Conservation (phyloP, 1,140 invertebrate species). For the Periplaneta americana region DNA sequence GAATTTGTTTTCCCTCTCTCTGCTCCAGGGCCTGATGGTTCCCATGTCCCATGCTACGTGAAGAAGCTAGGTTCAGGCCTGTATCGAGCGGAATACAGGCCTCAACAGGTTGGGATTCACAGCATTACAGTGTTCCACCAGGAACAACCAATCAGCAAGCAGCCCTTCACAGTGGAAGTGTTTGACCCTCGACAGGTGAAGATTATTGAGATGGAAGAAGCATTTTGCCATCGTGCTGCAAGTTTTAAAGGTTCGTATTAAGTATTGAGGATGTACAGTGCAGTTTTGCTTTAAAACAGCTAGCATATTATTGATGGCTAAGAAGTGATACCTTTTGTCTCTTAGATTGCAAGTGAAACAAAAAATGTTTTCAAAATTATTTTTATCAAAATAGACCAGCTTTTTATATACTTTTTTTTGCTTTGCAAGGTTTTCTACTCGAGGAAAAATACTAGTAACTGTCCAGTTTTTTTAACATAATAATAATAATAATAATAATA, state of each 20-base stretch:
- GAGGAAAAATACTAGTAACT: too few species aligned
- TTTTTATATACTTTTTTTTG: too few species aligned
- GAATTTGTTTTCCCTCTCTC: not conserved
- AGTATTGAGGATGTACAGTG: too few species aligned
- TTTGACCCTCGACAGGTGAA: constrained; percentile 80
- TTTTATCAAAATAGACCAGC: too few species aligned
- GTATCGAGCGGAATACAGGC: constrained; percentile 49
- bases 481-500: too few species aligned
- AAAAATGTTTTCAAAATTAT: too few species aligned
- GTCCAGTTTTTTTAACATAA: too few species aligned
- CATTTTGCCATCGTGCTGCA: constrained; percentile 76
- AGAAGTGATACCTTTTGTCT: too few species aligned
- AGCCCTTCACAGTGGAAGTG: constrained; percentile 68
- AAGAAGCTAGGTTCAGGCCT: constrained; percentile 43
- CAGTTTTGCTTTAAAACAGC: too few species aligned
- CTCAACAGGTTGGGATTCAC: constrained; percentile 55
- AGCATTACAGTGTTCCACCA: constrained; percentile 49
- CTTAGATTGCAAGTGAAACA: too few species aligned
- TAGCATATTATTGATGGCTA: too few species aligned
- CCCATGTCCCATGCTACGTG: constrained; percentile 45
- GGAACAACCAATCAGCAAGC: constrained; percentile 48
- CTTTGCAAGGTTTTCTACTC: too few species aligned
- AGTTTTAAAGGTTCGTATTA: constrained; percentile 67
- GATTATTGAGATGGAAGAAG: constrained; percentile 70
- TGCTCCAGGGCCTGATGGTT: constrained; percentile 48